Evolutionary conservation across 1,140 invertebrate species (phyloP).

Genomic region (Bombus breviceps): DNA sequence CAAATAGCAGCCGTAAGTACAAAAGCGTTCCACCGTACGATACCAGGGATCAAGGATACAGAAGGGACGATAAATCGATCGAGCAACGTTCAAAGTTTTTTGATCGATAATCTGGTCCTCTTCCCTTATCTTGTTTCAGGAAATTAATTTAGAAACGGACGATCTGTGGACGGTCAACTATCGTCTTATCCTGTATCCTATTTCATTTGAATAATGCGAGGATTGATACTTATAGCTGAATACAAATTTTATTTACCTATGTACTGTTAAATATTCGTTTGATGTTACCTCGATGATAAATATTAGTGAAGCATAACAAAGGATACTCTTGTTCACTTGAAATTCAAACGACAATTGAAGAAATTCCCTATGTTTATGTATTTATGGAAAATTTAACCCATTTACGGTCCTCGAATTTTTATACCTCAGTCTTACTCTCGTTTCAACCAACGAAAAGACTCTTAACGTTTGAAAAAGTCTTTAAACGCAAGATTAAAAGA

Average conservation of each 20-base stretch:
- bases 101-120: not conserved
- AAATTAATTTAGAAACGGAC: slow-evolving; percentile 12
- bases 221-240: not conserved
- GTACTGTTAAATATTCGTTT: not conserved
- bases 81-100: not conserved
- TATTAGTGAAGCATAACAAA: not conserved
- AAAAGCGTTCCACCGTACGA: slow-evolving; percentile 47
- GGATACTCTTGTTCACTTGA: not conserved
- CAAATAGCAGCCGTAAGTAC: slow-evolving; percentile 62
- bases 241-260: not conserved
- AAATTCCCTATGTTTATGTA: not conserved
- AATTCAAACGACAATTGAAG: not conserved
- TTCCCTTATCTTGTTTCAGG: too few species aligned
- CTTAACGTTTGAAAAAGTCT: not conserved
- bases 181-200: not conserved
- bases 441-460: not conserved
- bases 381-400: not conserved
- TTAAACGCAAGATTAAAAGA: not conserved
- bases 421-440: not conserved
- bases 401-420: not conserved
- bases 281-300: not conserved
- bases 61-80: slow-evolving; percentile 43
- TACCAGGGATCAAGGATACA: slow-evolving; percentile 15
- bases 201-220: not conserved
- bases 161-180: not conserved